phyloP scores from a whole-genome alignment of 2,888 invertebrate genomes.

The Coecobrya sp. region DNA sequence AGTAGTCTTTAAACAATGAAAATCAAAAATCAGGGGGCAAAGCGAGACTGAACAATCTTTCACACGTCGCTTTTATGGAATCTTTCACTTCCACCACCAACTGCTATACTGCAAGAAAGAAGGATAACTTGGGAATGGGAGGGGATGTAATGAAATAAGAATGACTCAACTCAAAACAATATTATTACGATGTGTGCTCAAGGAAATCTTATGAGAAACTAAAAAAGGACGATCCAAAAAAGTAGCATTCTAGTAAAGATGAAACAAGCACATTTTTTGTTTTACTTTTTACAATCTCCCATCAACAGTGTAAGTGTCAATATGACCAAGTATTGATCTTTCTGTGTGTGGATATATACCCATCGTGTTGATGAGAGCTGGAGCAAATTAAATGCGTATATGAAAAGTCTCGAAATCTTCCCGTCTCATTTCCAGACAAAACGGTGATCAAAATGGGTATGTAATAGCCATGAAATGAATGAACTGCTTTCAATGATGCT shows the following conservation, averaged over 20 bases:
- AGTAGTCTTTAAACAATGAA: too few species aligned
- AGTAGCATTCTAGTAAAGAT: neutral
- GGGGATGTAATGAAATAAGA: neutral
- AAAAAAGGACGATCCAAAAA: slow-evolving; percentile 7
- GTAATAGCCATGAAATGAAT: slow-evolving; percentile 71
- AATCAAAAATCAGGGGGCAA: neutral
- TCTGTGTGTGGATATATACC: neutral
- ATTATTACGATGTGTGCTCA: neutral
- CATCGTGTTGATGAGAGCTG: too few species aligned
- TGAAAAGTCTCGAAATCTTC: neutral
- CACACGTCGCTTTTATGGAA: too few species aligned
- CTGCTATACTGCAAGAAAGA: neutral
- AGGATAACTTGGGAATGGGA: neutral
- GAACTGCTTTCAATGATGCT: slow-evolving; percentile 70
- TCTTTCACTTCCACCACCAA: neutral
- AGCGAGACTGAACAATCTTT: neutral
- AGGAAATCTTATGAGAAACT: neutral
- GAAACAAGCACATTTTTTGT: neutral
- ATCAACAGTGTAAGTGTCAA: neutral
- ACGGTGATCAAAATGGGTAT: neutral
- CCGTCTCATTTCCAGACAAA: neutral
- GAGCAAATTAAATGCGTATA: too few species aligned
- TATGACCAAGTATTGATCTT: neutral
- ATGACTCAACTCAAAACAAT: too few species aligned
- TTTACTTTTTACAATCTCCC: neutral